Conservation (phyloP, 2,797 vertebrate genomes). For the Petrocephalus sullivani region DNA sequence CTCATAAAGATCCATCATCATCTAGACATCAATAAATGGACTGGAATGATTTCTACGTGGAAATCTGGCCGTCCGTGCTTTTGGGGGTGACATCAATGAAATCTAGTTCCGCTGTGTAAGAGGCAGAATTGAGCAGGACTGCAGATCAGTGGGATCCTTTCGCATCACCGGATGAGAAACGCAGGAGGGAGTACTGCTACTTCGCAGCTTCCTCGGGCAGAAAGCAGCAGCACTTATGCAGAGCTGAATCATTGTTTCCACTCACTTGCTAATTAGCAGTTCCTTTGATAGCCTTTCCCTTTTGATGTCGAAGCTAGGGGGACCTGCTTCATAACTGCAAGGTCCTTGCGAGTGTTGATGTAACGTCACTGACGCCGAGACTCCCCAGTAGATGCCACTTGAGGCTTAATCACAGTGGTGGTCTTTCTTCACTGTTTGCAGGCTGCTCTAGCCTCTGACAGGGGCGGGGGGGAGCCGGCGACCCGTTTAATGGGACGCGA, state of each 20-base stretch:
- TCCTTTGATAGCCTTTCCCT: not conserved
- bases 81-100: not conserved
- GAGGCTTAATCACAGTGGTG: not conserved
- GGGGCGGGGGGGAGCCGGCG: slow-evolving; percentile 31
- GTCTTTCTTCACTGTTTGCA: not conserved
- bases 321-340: not conserved
- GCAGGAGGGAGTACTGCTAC: no score
- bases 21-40: not conserved
- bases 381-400: not conserved
- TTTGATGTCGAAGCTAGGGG: not conserved
- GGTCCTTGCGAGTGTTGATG: not conserved
- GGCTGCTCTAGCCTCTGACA: slow-evolving; percentile 36
- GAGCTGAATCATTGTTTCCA: not conserved
- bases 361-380: not conserved
- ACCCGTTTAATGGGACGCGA: slow-evolving; percentile 41
- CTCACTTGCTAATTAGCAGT: not conserved
- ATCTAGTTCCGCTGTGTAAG: not conserved
- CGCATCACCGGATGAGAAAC: not conserved
- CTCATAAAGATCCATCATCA: not conserved
- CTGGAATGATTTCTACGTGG: not conserved
- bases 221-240: not conserved
- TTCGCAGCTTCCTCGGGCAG: not conserved
- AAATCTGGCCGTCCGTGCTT: not conserved
- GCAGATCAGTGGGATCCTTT: not conserved
- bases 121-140: not conserved